Evolutionary conservation across 2,888 invertebrate genomes (phyloP).

Genomic region (Oligia latruncula): DNA sequence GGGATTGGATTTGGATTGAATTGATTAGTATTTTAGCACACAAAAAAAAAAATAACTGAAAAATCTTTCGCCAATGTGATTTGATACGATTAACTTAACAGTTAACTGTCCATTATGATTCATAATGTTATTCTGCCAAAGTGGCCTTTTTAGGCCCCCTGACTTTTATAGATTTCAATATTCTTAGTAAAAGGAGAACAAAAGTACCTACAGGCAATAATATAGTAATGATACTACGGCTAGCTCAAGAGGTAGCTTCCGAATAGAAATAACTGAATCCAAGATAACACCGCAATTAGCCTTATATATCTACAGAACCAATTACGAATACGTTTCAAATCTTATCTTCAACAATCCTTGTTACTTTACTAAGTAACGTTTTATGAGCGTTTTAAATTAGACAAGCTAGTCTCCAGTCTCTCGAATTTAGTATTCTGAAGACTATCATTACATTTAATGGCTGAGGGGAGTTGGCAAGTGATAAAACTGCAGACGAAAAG

Average conservation of each 20-base stretch:
- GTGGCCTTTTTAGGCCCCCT: too few species aligned
- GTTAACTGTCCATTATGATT: too few species aligned
- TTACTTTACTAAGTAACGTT: conserved; percentile 36
- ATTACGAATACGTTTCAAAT: conserved; percentile 35
- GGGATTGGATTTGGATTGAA: too few species aligned
- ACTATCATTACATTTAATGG: conserved; percentile 60
- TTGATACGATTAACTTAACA: too few species aligned
- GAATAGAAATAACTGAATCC: conserved; percentile 4
- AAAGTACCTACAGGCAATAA: not conserved
- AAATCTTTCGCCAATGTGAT: too few species aligned
- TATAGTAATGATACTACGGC: not conserved
- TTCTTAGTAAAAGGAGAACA: not conserved
- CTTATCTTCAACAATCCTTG: conserved; percentile 20
- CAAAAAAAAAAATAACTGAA: too few species aligned
- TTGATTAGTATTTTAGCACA: too few species aligned
- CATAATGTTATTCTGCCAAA: too few species aligned
- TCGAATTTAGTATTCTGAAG: conserved; percentile 55
- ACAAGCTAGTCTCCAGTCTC: conserved; percentile 43
- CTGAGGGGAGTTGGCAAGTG: conserved; percentile 51
- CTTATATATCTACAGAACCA: conserved; percentile 20
- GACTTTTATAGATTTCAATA: not conserved
- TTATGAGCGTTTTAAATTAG: conserved; percentile 57
- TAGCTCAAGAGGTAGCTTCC: not conserved
- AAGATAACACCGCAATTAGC: conserved; percentile 20
- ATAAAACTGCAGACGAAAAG: conserved; percentile 56